Evolutionary conservation across 2,113 vertebrate species (phyloP).

Genomic region (Heptranchias perlo): DNA sequence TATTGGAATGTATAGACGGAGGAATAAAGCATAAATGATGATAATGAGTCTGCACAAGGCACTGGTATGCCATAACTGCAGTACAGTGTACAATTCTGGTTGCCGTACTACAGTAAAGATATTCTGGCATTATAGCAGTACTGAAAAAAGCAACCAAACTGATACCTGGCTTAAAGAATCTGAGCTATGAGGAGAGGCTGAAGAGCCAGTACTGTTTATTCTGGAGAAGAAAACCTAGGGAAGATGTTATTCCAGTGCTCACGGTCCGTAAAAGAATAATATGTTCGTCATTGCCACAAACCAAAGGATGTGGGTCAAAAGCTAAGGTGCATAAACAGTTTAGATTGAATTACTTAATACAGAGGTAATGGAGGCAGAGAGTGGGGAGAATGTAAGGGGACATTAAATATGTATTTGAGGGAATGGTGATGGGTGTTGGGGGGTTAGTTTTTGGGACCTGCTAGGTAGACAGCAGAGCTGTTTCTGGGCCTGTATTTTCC

Average conservation of each 20-base stretch:
- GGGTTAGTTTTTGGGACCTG: not conserved
- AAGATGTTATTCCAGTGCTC: not conserved
- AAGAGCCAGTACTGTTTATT: not conserved
- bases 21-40: not conserved
- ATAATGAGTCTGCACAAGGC: not conserved
- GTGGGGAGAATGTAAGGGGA: not conserved
- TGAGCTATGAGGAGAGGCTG: not conserved
- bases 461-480: not conserved
- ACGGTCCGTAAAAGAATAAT: not conserved
- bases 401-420: not conserved
- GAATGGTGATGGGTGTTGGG: not conserved
- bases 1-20: not conserved
- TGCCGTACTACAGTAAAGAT: not conserved
- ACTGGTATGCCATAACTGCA: not conserved
- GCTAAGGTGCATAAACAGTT: slow-evolving; percentile 7
- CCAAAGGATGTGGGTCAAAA: not conserved
- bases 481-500: not conserved
- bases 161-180: not conserved
- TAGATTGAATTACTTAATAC: not conserved
- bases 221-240: not conserved
- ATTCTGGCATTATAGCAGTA: not conserved
- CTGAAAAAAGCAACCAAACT: not conserved
- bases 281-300: not conserved
- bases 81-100: not conserved
- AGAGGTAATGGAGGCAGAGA: not conserved